Percentiles rank a stretch among this genome's conserved stretches.
Evolutionary conservation across 1,140 invertebrate genomes (phyloP).

Genomic region (Grapholita molesta): DNA sequence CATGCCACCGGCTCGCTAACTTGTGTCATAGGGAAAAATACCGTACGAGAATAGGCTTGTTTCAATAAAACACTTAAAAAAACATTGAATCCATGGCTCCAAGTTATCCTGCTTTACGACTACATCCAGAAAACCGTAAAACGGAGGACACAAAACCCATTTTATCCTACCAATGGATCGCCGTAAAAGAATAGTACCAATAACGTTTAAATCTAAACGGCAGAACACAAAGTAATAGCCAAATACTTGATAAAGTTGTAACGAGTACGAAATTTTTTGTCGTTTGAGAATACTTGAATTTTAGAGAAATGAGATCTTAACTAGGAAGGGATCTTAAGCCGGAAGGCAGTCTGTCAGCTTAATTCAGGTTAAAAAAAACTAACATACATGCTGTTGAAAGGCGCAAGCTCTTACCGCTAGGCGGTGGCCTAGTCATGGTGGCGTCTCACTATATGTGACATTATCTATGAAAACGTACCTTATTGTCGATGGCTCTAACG

Average conservation of each 20-base stretch:
- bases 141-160: not conserved
- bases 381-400: no score
- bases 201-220: not conserved
- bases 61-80: not conserved
- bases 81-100: not conserved
- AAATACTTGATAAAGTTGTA: not conserved
- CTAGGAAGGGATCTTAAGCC: no score
- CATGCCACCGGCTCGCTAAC: no score
- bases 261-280: not conserved
- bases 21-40: no score
- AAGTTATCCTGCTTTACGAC: not conserved
- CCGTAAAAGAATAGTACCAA: not conserved
- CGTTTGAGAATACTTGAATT: not conserved
- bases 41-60: not conserved
- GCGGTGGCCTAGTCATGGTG: no score
- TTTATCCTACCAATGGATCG: not conserved
- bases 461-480: no score
- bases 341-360: no score
- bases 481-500: no score
- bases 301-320: no score
- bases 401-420: no score
- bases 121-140: constrained; percentile 4
- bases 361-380: no score
- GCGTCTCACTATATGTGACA: no score
- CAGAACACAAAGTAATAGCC: not conserved